Evolutionary conservation across 2,888 invertebrate genomes (phyloP), one percentile per base, ranked within the genome.

Genomic region (Melolontha melolontha): DNA sequence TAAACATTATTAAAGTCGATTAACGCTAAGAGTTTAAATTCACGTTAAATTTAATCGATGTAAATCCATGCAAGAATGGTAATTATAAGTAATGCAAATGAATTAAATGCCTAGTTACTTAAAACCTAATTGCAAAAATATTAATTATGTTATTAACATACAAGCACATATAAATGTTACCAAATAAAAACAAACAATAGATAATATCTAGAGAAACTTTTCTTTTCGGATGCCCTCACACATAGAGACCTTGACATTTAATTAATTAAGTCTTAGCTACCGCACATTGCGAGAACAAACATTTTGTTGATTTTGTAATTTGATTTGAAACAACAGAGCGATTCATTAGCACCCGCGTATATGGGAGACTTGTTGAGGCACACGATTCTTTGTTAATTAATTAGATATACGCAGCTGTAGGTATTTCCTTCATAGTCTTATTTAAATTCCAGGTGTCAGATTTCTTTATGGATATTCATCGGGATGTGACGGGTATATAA

Each of bases 341-440:
- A 41, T 27, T 41, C n/a, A 55, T 55, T 41, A 41, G 34, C 34
- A 55, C 41, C 11, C 41, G 22, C 41, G 17, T 40, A 55, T 55
- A 41, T 11, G 17, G 17, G 40, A 41, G 11, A 41, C 2, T 17
- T 11, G 0, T 4, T 41, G 6, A 10, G 22, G n/a, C 16, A n/a
- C n/a, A 34, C 34, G 34, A 34, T 34, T 55, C 6, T 40, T 11
- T 12, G 55, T 22, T 55, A 55, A 55, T 55, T 55, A 41, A 41
- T 55, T 55, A 17, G 14, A 34, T 17, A 55, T 55, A 55, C 54
- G 22, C 55, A 55, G 55, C 55, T 55, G 41, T n/a, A 17, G 11
- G 6, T 34, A 34, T 34, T 34, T 34, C 34, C 34, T 34, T 34
- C 10, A 6, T 34, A 34, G 34, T 1, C 34, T 8, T 34, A 34